These are phyloP conservation scores for Drosophila austrosaltans DNA, from an alignment of 2,888 invertebrate species.

Conservation along the genomic window DNA sequence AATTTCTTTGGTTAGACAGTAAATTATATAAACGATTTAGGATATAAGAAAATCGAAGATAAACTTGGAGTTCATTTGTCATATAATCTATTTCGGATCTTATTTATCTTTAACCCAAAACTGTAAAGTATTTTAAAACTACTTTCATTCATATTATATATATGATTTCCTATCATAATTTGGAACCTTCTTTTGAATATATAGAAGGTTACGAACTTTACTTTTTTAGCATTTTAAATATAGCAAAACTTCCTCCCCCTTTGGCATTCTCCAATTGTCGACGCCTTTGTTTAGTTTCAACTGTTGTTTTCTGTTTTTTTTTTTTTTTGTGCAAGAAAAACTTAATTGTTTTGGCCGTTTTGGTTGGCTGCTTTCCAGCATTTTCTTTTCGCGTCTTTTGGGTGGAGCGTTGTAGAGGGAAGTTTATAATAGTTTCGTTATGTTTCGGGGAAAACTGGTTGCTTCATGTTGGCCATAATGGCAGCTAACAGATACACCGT, in stretches of 20 bases:
- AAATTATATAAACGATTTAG: too few species aligned
- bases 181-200: too few species aligned
- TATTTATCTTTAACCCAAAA: too few species aligned
- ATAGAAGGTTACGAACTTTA: not conserved
- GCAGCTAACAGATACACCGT: constrained; percentile 56
- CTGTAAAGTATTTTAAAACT: too few species aligned
- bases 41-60: too few species aligned
- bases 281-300: constrained; percentile 15
- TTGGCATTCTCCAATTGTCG: not conserved
- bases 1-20: too few species aligned
- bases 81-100: too few species aligned
- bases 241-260: constrained; percentile 17
- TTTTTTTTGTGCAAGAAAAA: constrained; percentile 55
- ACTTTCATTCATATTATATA: too few species aligned
- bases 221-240: not conserved
- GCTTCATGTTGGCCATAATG: constrained; percentile 67
- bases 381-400: constrained; percentile 53
- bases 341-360: constrained; percentile 80
- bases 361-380: constrained; percentile 66
- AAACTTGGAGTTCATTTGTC: too few species aligned
- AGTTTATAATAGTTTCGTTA: constrained; percentile 45
- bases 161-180: too few species aligned
- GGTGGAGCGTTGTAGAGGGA: constrained; percentile 44
- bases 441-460: constrained; percentile 78
- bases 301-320: constrained; percentile 3